A percentile compares a stretch with the other conserved stretches of the same genome.
These are phyloP conservation scores for Urocolius indicus DNA, from an alignment of 2,113 vertebrate species.

Conservation along the genomic window DNA sequence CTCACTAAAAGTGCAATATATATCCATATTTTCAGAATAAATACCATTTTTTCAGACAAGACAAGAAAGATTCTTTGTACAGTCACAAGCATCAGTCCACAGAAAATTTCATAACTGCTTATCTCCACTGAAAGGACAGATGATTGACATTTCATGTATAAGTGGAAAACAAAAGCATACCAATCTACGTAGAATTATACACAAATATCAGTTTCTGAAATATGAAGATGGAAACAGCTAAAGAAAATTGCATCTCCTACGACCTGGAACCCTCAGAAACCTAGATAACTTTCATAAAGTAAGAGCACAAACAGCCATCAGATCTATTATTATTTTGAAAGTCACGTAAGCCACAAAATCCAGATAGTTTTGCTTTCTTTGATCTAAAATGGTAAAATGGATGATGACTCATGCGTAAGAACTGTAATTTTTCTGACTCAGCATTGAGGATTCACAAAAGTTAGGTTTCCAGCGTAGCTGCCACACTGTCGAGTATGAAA, in stretches of 20 bases:
- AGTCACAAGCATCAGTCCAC: neutral
- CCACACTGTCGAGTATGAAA: neutral
- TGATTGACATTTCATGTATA: neutral
- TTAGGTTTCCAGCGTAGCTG: constrained; percentile 7
- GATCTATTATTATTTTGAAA: neutral
- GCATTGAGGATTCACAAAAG: neutral
- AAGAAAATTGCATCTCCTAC: neutral
- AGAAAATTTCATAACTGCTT: neutral
- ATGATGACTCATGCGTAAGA: neutral
- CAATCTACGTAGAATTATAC: neutral
- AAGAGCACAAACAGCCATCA: neutral
- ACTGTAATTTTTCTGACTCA: neutral
- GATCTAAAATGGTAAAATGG: neutral
- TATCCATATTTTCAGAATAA: neutral
- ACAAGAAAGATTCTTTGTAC: neutral
- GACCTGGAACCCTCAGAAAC: neutral
- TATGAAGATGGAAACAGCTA: neutral
- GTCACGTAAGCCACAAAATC: neutral
- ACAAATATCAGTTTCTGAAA: neutral
- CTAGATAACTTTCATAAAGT: neutral
- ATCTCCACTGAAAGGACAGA: neutral
- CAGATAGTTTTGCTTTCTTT: constrained; percentile 19
- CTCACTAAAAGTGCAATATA: neutral
- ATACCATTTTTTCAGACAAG: neutral
- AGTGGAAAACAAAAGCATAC: neutral